phyloP scores from a whole-genome alignment of 2,888 invertebrate genomes.

The Tetrapedia diversipes region DNA sequence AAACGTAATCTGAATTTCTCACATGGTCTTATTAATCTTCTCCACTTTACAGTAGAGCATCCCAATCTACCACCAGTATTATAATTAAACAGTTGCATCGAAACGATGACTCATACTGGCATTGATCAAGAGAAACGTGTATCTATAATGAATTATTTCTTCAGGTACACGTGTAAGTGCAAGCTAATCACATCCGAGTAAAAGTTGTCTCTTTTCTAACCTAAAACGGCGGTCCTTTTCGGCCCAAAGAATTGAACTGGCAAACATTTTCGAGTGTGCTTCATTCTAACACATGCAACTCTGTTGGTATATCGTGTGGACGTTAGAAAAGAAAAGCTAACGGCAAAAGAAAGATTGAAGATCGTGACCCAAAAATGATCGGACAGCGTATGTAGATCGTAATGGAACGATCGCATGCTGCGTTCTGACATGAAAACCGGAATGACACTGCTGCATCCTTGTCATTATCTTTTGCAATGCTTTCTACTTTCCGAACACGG shows the following conservation, averaged over 20 bases:
- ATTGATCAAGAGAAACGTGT: background rate
- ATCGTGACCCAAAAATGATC: slow-evolving; percentile 1
- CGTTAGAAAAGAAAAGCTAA: background rate
- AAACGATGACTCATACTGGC: background rate
- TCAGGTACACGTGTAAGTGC: background rate
- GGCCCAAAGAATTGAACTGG: background rate
- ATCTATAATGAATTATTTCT: background rate
- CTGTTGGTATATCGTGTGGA: too few relatives aligned
- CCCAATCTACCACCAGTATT: background rate
- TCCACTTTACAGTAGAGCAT: background rate
- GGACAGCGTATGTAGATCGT: slow-evolving; percentile 12
- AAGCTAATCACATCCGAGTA: background rate
- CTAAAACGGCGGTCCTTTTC: background rate
- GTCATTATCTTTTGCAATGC: slow-evolving; percentile 60
- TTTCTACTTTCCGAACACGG: slow-evolving; percentile 66
- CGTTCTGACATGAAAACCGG: slow-evolving; percentile 44
- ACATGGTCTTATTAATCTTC: background rate
- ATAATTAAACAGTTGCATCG: background rate
- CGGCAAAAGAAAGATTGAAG: background rate
- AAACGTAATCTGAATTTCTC: too few relatives aligned
- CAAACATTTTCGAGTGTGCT: too few relatives aligned
- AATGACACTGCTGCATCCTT: slow-evolving; percentile 45
- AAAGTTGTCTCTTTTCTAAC: background rate
- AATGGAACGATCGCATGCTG: slow-evolving; percentile 20
- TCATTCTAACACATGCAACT: too few relatives aligned